Base-by-base conservation (phyloP, 2,888 invertebrate species). In the Cantharis nigra region DNA sequence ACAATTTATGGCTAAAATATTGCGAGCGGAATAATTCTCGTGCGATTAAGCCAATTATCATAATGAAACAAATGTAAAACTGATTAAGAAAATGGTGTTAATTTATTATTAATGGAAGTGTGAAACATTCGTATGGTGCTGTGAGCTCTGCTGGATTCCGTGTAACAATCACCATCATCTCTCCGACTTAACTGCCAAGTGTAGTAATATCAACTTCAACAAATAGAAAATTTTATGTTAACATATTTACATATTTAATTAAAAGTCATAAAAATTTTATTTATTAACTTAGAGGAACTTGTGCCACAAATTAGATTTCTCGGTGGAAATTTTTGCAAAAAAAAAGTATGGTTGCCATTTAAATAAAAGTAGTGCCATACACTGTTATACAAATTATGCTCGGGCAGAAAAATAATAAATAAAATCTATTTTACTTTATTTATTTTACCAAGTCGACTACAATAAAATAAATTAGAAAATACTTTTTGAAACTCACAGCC, bases 121-220 rank as follows among this genome's bases (percentile, higher is more conserved):
- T 87, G 87, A 88, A 87, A 85, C 86, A 85, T 85, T 85, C 84
- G 84, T 84, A 77, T 82, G 84, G 84, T 85, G 85, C 86, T 85
- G 87, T 63, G 87, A 77, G 83, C 87, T 78, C 87, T 74, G 86
- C 86, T 80, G 86, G 88, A 85, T 81, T 81, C 85, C 86, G 84
- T 87, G 87, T 87, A 85, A 87, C 87, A 87, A 86, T 86, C 87
- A 86, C 86, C 86, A 86, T 86, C 87, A 86, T 87, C 85, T 85
- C 83, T 82, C 82, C 82, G 82, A 82, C 81, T 83, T 83, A 84
- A 86, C 86, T 86, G 86, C 86, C 83, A 85, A 85, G 84, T 85
- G 83, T 85, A 82, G 84, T 82, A 85, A 84, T 84, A 84, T 85
- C 84, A 84, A 84, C 84, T 85, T 86, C 83, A 85, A 84, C 70